Base-by-base conservation (phyloP, 2,888 invertebrate species). In the Smittia sp. region DNA sequence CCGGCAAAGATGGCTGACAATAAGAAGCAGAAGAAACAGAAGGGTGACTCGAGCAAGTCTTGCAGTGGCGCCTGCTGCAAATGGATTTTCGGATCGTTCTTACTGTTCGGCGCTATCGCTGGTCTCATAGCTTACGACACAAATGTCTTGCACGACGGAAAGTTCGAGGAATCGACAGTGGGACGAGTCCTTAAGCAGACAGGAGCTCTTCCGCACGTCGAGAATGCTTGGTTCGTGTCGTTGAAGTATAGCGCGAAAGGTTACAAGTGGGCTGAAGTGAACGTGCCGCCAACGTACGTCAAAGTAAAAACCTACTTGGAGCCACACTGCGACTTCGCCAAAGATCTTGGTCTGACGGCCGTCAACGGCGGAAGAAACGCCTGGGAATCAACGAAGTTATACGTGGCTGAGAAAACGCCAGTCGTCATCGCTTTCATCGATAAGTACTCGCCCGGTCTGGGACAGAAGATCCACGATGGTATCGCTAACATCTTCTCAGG, bases 361-460 rank as follows among this genome's bases (percentile, higher is more conserved):
- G 81, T 83, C 66, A 89, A 89, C 78, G 69, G 85, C 75, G 80
- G 83, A 9, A 81, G 84, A 63, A 80, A 84, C 75, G 74, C 85
- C 1, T 87, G 84, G 75, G 79, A 79, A 1, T 85, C 86, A 76
- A 77, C 83, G n/a, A 83, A 80, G 27, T 83, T 84, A 7, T 87
- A 85, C 77, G 79, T 85, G 1, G 79, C 80, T 1, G 84, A 84
- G 74, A 88, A 87, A 76, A 81, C 83, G 78, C 88, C 88, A 13
- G 77, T 83, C 73, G 81, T 86, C 39, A 76, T 83, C 22, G 82
- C 84, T 76, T 84, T 82, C 75, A 88, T 92, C 77, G 91, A 92
- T 70, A 82, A 87, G 75, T 90, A 91, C 78, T 87, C 87, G 9
- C 92, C 92, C 0, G 91, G 91, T n/a, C 81, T 90, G 75, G 79